Percentiles rank a stretch among this genome's conserved stretches.
Conservation (phyloP, 2,797 vertebrate species). For the Allobates femoralis region DNA sequence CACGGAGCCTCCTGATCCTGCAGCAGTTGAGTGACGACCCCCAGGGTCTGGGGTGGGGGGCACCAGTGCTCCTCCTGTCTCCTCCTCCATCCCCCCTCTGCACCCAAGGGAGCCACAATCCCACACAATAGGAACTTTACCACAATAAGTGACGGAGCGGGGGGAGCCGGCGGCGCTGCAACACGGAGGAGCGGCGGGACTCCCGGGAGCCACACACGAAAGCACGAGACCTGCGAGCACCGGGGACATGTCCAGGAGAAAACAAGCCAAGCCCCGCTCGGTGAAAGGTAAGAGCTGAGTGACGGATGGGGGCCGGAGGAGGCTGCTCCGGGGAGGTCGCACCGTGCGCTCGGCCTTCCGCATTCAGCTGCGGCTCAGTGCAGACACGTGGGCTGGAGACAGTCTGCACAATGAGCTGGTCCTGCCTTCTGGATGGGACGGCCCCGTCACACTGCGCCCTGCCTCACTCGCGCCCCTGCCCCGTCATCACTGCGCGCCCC, state of each 20-base stretch:
- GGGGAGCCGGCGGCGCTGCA: slow-evolving; percentile 57
- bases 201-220: background rate
- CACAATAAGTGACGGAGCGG: slow-evolving; percentile 51
- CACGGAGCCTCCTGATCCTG: slow-evolving; percentile 32
- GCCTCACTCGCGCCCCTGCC: too few relatives aligned
- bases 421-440: slow-evolving; percentile 32
- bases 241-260: slow-evolving; percentile 93
- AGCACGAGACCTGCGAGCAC: slow-evolving; percentile 63
- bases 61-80: slow-evolving; percentile 44
- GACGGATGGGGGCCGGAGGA: background rate
- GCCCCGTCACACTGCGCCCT: background rate
- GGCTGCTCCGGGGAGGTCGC: too few relatives aligned
- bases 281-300: slow-evolving; percentile 91
- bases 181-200: background rate
- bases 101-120: slow-evolving; percentile 61
- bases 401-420: slow-evolving; percentile 29
- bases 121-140: slow-evolving; percentile 64
- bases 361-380: slow-evolving; percentile 54
- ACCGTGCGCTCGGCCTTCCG: slow-evolving; percentile 43
- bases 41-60: slow-evolving; percentile 58
- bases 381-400: slow-evolving; percentile 59
- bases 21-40: slow-evolving; percentile 54
- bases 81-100: slow-evolving; percentile 40
- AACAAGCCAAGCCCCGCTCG: slow-evolving; percentile 97
- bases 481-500: too few relatives aligned